Conservation (phyloP, 2,888 invertebrate species). For the Odontothrips loti region DNA sequence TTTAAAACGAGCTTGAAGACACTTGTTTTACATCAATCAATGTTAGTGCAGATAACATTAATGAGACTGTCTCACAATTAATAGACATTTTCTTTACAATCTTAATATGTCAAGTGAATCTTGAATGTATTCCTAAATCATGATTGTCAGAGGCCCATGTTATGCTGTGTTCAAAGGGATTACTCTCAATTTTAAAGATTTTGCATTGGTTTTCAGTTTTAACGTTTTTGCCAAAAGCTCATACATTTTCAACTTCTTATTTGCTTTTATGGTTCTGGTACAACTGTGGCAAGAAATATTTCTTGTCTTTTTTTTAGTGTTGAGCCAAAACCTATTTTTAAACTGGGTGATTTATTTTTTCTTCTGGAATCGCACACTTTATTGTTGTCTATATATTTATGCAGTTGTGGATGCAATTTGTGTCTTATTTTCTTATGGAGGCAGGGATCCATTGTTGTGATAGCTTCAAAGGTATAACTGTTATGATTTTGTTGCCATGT, state of each 20-base stretch:
- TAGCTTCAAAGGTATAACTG: background rate
- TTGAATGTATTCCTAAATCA: no score
- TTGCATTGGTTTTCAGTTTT: no score
- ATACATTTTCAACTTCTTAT: background rate
- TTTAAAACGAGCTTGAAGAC: background rate
- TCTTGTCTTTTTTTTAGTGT: no score
- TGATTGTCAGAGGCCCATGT: no score
- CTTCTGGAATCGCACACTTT: background rate
- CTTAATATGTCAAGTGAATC: no score
- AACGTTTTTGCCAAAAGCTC: no score
- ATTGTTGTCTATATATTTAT: background rate
- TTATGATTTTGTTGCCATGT: background rate
- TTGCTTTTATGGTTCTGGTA: background rate
- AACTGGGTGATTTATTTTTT: background rate
- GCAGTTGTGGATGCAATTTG: background rate
- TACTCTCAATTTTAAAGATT: no score
- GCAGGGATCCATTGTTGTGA: conserved; percentile 10
- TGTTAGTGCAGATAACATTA: no score
- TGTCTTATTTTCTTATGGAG: background rate
- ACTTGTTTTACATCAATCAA: no score
- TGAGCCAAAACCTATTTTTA: background rate
- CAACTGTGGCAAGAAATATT: background rate
- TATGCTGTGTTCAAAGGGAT: no score
- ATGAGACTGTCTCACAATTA: no score
- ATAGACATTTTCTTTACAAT: no score